Evolutionary conservation across 35 echinoderm and acorn worm species (phyloP).

Genomic region (Lytechinus pictus): DNA sequence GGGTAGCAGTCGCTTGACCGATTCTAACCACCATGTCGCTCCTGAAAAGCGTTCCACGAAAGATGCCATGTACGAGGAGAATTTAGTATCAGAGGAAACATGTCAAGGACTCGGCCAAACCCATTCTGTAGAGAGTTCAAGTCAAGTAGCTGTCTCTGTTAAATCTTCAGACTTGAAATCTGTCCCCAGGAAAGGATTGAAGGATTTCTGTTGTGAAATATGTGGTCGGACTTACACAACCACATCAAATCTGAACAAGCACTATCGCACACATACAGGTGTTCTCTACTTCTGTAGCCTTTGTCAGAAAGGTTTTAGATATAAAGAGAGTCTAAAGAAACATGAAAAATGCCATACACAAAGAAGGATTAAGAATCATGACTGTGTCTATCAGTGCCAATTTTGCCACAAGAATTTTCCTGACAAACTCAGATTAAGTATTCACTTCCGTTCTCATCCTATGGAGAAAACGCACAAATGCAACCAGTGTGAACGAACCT

Average conservation of each 20-base stretch:
- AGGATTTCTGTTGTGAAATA: conserved; percentile 32
- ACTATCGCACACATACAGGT: conserved; percentile 21
- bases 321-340: conserved; percentile 34
- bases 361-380: not conserved
- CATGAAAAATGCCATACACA: not conserved
- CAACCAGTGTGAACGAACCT: not conserved
- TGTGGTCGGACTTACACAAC: conserved; percentile 32
- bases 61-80: not conserved
- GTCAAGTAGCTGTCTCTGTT: not conserved
- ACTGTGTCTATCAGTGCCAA: not conserved
- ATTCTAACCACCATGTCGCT: not conserved
- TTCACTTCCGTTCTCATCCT: conserved; percentile 53
- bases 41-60: not conserved
- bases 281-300: not conserved
- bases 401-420: not conserved
- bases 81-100: not conserved
- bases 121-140: not conserved
- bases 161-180: not conserved
- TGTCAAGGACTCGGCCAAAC: not conserved
- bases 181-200: not conserved
- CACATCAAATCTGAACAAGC: conserved; percentile 36
- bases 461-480: conserved; percentile 50
- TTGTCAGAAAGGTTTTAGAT: conserved; percentile 34
- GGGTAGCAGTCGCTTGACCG: not conserved
- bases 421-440: conserved; percentile 13